Conservation (phyloP, 2,797 vertebrate species). For the Knipowitschia caucasica region DNA sequence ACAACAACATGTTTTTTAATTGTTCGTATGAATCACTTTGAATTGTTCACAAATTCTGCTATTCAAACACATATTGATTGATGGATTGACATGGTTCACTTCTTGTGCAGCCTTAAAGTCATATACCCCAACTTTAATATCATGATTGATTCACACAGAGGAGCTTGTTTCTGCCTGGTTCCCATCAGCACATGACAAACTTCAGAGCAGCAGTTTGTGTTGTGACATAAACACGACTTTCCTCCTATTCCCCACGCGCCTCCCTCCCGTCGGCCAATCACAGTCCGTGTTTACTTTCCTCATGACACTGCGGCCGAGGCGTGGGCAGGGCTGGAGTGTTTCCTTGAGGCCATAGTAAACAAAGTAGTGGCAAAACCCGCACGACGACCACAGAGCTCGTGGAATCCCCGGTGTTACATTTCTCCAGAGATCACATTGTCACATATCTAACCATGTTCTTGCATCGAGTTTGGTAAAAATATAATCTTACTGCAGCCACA, state of each 20-base stretch:
- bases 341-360: conserved; percentile 44
- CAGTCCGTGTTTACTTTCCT: conserved; percentile 49
- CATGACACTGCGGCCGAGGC: conserved; percentile 32
- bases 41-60: no score
- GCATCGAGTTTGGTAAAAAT: no score
- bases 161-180: conserved; percentile 35
- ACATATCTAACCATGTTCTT: no score
- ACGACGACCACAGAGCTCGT: conserved; percentile 18
- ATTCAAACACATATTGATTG: no score
- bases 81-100: no score
- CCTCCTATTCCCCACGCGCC: conserved; percentile 42
- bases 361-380: conserved; percentile 32
- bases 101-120: no score
- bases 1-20: no score
- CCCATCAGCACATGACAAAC: conserved; percentile 34
- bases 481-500: no score
- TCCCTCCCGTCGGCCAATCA: conserved; percentile 56
- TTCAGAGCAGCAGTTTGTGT: conserved; percentile 36
- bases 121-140: no score
- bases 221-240: conserved; percentile 45
- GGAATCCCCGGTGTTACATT: conserved; percentile 34
- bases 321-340: conserved; percentile 42
- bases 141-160: conserved; percentile 9
- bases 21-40: no score
- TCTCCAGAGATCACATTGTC: no score